phyloP scores from a whole-genome alignment of 2,113 vertebrate genomes.

The Sorex fumeus region DNA sequence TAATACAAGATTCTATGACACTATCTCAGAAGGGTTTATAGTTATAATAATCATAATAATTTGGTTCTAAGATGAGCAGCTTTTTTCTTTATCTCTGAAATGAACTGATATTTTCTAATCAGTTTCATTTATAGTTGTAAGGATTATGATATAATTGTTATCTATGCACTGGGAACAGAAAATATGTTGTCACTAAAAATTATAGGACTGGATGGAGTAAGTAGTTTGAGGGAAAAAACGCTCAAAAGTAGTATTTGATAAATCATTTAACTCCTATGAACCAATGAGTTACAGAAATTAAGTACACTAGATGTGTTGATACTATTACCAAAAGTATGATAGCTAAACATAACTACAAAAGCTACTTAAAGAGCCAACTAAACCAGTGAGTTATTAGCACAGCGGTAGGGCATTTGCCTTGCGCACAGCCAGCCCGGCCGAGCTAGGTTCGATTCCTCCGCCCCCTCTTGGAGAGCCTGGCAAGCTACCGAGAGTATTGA shows the following conservation, averaged over 20 bases:
- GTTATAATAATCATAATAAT: constrained; percentile 20
- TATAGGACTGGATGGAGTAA: neutral
- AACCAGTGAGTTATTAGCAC: neutral
- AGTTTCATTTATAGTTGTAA: neutral
- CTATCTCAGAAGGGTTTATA: neutral
- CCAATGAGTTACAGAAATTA: neutral
- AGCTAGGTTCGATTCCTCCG: no score
- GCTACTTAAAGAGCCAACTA: neutral
- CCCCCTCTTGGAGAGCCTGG: no score
- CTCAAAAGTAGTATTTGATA: neutral
- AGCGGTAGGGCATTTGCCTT: no score
- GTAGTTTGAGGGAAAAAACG: neutral
- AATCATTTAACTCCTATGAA: neutral
- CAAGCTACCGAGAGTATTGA: no score
- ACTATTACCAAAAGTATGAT: neutral
- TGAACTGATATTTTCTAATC: constrained; percentile 1
- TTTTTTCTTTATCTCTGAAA: constrained; percentile 1
- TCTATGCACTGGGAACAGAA: neutral
- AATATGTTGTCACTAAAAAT: neutral
- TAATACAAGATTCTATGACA: constrained; percentile 1
- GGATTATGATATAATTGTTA: neutral
- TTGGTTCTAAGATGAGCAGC: neutral
- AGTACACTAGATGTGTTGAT: no score
- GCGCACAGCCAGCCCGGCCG: no score
- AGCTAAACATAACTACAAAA: neutral